phyloP scores from a whole-genome alignment of 2,888 invertebrate species.

The Tanypteryx hageni region DNA sequence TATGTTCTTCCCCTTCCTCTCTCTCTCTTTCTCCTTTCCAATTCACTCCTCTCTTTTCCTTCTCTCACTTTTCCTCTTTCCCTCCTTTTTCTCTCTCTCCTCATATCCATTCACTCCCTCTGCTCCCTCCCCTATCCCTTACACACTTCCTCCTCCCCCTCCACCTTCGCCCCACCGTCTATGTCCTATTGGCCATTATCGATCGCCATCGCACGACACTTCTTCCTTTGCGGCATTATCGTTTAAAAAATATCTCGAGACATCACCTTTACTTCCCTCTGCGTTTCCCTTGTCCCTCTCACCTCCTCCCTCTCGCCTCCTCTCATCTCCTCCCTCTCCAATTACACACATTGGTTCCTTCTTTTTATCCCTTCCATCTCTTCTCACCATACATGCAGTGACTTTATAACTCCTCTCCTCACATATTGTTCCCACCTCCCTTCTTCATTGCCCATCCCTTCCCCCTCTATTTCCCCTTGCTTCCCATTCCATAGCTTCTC shows the following conservation, averaged over 20 bases:
- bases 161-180: too few species aligned
- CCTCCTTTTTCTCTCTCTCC: too few species aligned
- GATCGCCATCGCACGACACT: neutral
- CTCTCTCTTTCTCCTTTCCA: neutral
- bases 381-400: neutral
- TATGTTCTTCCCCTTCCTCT: neutral
- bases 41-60: too few species aligned
- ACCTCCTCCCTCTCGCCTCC: neutral
- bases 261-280: conserved; percentile 12
- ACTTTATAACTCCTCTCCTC: neutral
- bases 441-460: neutral
- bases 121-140: neutral
- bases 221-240: conserved; percentile 26
- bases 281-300: neutral
- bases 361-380: conserved; percentile 3
- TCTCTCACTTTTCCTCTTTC: too few species aligned
- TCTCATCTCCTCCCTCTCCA: conserved; percentile 25
- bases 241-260: conserved; percentile 31
- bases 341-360: conserved; percentile 38
- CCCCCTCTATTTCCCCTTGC: neutral
- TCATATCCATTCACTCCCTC: neutral
- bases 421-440: neutral
- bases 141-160: neutral
- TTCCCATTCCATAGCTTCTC: neutral
- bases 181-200: conserved; percentile 33